phyloP scores from a whole-genome alignment of 2,797 vertebrate genomes.

The Octomys mimax region DNA sequence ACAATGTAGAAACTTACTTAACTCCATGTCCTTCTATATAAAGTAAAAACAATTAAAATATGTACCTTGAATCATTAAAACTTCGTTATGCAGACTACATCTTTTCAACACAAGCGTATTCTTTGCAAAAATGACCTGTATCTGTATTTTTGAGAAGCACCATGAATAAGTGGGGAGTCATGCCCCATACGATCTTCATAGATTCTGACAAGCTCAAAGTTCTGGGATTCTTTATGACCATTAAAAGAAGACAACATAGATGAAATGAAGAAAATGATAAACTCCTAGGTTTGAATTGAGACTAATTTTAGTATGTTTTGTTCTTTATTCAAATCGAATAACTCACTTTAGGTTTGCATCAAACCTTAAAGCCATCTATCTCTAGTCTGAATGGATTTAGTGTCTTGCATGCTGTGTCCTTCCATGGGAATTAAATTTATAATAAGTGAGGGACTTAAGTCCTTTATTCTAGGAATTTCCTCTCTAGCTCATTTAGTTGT shows the following conservation, averaged over 20 bases:
- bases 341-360: conserved; percentile 67
- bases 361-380: conserved; percentile 65
- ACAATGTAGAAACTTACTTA: conserved; percentile 6
- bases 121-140: not conserved
- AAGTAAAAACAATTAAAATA: not conserved
- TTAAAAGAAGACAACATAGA: conserved; percentile 31
- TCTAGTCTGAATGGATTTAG: conserved; percentile 58
- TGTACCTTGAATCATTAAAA: not conserved
- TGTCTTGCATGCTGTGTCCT: not conserved
- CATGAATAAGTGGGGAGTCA: not conserved
- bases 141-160: not conserved
- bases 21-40: not conserved
- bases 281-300: conserved; percentile 31
- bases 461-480: conserved; percentile 64
- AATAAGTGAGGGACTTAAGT: conserved; percentile 65
- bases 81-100: not conserved
- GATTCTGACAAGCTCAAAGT: not conserved
- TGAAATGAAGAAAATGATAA: conserved; percentile 28
- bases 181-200: not conserved
- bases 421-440: conserved; percentile 54
- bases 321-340: conserved; percentile 54
- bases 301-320: conserved; percentile 50
- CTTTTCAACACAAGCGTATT: not conserved
- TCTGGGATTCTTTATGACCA: not conserved
- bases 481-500: conserved; percentile 30